Evolutionary conservation across 92 coral and sea anemone species (phyloP).

Genomic region (Anthopleura xanthogrammica): DNA sequence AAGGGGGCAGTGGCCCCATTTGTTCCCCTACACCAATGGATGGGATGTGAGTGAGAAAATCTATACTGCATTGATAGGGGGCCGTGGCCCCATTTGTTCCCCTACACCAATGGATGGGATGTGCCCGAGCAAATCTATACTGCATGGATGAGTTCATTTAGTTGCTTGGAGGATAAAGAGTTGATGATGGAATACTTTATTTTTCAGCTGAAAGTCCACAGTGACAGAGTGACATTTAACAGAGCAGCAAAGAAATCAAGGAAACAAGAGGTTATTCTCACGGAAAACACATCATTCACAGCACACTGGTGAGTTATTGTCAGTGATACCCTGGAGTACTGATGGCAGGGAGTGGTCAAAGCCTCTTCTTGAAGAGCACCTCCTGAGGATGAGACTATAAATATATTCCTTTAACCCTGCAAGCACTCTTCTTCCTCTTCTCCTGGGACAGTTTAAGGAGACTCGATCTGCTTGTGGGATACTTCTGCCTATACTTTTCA

Average conservation of each 20-base stretch:
- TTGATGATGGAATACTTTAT: background rate
- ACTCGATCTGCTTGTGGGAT: too few relatives aligned
- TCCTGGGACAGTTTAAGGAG: too few relatives aligned
- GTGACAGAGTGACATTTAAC: slow-evolving; percentile 83
- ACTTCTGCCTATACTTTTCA: background rate
- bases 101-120: too few relatives aligned
- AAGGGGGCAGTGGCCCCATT: too few relatives aligned
- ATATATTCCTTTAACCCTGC: too few relatives aligned
- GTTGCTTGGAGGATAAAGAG: background rate
- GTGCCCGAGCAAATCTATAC: background rate
- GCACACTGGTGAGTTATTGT: slow-evolving; percentile 57
- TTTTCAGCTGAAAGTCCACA: slow-evolving; percentile 72
- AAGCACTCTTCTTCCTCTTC: background rate
- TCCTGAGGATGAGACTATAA: too few relatives aligned
- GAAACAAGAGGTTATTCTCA: slow-evolving; percentile 74
- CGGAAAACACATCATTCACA: slow-evolving; percentile 63
- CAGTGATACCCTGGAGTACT: background rate
- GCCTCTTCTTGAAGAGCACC: too few relatives aligned
- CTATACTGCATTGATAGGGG: too few relatives aligned
- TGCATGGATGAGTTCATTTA: background rate
- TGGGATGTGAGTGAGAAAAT: too few relatives aligned
- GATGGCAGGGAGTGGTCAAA: too few relatives aligned
- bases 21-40: too few relatives aligned
- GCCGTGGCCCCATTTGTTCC: too few relatives aligned
- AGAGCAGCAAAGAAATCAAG: slow-evolving; percentile 96